These are phyloP conservation scores for Achatina immaculata DNA, from an alignment of 1,140 invertebrate genomes.

Conservation along the genomic window DNA sequence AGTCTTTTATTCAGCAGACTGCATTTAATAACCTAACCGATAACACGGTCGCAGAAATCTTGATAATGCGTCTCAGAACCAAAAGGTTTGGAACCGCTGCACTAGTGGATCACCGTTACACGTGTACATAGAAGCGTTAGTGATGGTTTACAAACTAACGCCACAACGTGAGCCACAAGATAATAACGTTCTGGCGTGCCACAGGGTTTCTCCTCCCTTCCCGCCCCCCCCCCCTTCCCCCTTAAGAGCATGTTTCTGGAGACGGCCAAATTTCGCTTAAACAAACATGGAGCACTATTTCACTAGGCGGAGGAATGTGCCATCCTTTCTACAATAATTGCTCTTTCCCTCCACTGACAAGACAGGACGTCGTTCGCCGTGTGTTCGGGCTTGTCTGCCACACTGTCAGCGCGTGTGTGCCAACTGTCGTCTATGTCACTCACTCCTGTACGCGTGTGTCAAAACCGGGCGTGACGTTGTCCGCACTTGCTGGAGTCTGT, in stretches of 20 bases:
- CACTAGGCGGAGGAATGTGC: not conserved
- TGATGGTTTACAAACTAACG: no score
- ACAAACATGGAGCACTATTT: constrained; percentile 11
- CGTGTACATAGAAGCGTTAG: no score
- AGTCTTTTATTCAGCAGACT: no score
- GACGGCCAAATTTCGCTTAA: not conserved
- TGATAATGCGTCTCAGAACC: no score
- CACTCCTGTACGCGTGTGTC: not conserved
- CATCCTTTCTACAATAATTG: constrained; percentile 6
- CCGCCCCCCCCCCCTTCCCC: not conserved
- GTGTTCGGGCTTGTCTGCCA: constrained; percentile 5
- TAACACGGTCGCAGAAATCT: no score
- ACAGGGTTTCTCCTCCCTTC: not conserved
- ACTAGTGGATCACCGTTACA: no score
- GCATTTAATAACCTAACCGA: no score
- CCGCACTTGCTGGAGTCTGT: not conserved
- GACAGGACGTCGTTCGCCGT: not conserved
- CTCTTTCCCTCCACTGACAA: not conserved
- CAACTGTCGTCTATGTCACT: not conserved
- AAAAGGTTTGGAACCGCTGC: no score
- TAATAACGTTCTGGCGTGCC: not conserved
- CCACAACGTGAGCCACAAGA: not conserved
- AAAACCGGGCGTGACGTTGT: not conserved
- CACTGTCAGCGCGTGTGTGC: not conserved
- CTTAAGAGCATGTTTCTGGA: no score